Percentiles rank a stretch among this genome's conserved stretches.
Conservation (phyloP, 2,113 vertebrate genomes). For the Macquaria australasica region DNA sequence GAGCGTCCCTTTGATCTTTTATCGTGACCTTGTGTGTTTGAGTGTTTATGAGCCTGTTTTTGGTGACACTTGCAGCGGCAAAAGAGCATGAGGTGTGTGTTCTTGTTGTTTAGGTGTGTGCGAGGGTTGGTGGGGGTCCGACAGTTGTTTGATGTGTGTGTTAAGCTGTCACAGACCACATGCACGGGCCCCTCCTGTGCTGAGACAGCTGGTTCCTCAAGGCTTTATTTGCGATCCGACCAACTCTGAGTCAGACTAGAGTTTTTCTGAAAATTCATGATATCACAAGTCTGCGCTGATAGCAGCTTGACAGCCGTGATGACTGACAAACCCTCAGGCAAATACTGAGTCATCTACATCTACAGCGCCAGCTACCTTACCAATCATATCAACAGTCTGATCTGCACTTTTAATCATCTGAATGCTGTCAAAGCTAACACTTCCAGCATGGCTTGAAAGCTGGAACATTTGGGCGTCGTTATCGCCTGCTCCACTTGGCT, state of each 20-base stretch:
- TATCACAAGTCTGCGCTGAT: conserved; percentile 15
- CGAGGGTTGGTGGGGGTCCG: conserved; percentile 42
- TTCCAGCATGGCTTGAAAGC: not conserved
- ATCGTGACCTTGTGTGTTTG: conserved; percentile 33
- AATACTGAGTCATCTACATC: conserved; percentile 22
- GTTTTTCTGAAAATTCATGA: conserved; percentile 34
- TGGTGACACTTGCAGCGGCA: conserved; percentile 38
- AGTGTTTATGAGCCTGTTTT: conserved; percentile 45
- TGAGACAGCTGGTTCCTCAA: conserved; percentile 70
- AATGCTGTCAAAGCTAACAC: conserved; percentile 56
- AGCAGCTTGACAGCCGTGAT: conserved; percentile 1
- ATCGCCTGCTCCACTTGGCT: not conserved
- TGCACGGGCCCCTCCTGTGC: conserved; percentile 32
- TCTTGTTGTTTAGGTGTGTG: conserved; percentile 56
- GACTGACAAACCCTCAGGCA: conserved; percentile 3
- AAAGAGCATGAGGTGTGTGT: conserved; percentile 52
- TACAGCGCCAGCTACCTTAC: conserved; percentile 10
- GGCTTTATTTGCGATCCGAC: conserved; percentile 42
- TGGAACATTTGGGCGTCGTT: conserved; percentile 60
- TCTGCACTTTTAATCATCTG: conserved; percentile 33
- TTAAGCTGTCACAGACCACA: conserved; percentile 75
- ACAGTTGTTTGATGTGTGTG: conserved; percentile 76
- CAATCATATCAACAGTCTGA: conserved; percentile 31
- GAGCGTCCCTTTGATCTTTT: conserved; percentile 54
- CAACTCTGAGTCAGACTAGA: conserved; percentile 21